A percentile compares a stretch with the other conserved stretches of the same genome.
phyloP scores from a whole-genome alignment of 2,888 invertebrate genomes.

The Maniola hyperantus region DNA sequence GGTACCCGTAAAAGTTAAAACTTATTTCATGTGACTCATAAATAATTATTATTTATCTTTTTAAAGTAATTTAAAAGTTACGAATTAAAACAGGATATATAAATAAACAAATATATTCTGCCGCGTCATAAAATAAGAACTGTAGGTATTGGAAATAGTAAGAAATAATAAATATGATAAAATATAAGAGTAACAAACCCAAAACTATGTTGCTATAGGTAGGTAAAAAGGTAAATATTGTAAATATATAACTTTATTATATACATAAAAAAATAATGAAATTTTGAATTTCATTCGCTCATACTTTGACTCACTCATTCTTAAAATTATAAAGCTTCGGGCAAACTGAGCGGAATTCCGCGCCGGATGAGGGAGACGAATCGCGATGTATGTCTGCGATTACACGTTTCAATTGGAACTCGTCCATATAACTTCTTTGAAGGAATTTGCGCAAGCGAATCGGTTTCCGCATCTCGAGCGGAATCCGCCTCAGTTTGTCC shows the following conservation, averaged over 20 bases:
- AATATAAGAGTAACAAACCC: constrained; percentile 1
- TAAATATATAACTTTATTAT: constrained; percentile 23
- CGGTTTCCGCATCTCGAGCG: neutral
- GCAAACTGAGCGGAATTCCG: neutral
- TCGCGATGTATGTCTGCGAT: neutral
- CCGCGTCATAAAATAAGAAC: neutral
- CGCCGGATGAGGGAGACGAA: neutral
- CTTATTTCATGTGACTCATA: neutral
- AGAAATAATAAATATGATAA: neutral
- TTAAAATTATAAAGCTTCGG: constrained; percentile 5
- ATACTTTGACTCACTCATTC: constrained; percentile 22
- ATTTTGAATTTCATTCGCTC: constrained; percentile 36
- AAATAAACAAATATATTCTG: neutral
- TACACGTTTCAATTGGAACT: too few species aligned
- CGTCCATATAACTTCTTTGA: neutral
- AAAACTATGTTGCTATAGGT: neutral
- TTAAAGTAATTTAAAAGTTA: neutral
- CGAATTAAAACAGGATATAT: neutral
- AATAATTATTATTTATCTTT: neutral
- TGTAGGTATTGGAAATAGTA: neutral
- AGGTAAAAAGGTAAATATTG: constrained; percentile 27
- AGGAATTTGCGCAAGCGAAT: neutral
- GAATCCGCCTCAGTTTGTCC: neutral
- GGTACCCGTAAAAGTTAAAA: constrained; percentile 1
- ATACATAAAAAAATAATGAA: constrained; percentile 35